A percentile compares a stretch with the other conserved stretches of the same genome.
These are phyloP conservation scores for Drosophila mercatorum DNA, from an alignment of 2,888 invertebrate species.

Conservation along the genomic window DNA sequence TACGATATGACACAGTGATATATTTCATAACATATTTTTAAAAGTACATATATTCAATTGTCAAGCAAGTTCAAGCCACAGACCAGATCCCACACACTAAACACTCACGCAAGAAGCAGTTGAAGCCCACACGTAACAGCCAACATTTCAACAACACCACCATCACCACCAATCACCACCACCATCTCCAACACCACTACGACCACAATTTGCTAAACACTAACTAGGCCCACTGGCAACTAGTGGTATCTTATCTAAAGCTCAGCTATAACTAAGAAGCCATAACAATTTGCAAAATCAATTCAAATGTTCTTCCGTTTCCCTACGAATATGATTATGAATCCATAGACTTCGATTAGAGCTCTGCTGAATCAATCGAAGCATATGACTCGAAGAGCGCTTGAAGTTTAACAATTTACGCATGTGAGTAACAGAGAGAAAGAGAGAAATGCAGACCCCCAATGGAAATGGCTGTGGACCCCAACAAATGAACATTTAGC, in stretches of 20 bases:
- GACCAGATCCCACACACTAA: slow-evolving; percentile 62
- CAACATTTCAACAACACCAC: slow-evolving; percentile 24
- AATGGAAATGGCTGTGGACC: slow-evolving; percentile 21
- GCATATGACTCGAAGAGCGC: neutral
- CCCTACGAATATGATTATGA: slow-evolving; percentile 19
- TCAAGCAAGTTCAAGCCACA: slow-evolving; percentile 83
- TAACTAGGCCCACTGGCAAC: slow-evolving; percentile 53
- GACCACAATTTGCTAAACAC: slow-evolving; percentile 54
- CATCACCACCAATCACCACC: neutral
- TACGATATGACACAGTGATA: slow-evolving; percentile 85
- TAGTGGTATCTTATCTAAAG: slow-evolving; percentile 57
- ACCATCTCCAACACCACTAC: slow-evolving; percentile 20
- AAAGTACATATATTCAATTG: slow-evolving; percentile 52
- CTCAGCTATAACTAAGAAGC: slow-evolving; percentile 75
- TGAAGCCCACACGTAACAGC: slow-evolving; percentile 19
- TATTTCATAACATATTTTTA: slow-evolving; percentile 66
- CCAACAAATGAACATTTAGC: slow-evolving; percentile 25
- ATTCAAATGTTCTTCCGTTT: slow-evolving; percentile 31
- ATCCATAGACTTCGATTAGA: slow-evolving; percentile 77
- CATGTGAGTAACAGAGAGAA: slow-evolving; percentile 4
- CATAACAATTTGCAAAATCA: slow-evolving; percentile 73
- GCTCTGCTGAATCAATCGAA: slow-evolving; percentile 65
- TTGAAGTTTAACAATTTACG: slow-evolving; percentile 9
- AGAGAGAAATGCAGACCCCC: slow-evolving; percentile 6
- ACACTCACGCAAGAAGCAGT: slow-evolving; percentile 36